Base-by-base conservation (phyloP, 2,797 vertebrate genomes). In the Microchirus variegatus region DNA sequence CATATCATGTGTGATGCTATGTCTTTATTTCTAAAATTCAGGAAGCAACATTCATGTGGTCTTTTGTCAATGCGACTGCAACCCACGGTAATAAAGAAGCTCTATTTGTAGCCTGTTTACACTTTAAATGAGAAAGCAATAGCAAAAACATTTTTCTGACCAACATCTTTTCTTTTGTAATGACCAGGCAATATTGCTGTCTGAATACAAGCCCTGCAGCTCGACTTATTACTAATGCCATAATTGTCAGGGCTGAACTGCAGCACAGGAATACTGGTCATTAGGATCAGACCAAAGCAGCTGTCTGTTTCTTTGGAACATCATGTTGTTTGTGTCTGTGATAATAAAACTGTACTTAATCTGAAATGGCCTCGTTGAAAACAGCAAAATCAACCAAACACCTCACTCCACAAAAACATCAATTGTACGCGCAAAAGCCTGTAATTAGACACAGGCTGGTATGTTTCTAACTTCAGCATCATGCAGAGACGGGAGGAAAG, bases 211-310 rank as follows among this genome's bases (percentile, higher is more conserved):
- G 26, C 69, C 61, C 56, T 1, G 43, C 45, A 60, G 66, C 73
- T 78, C 45, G n/a, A 1, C 51, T 79, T 70, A 69, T 73, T 67
- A 84, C 81, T 64, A 73, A 81, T 54, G 55, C 67, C 52, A 57
- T 50, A 63, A 78, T 18, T 45, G 31, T 54, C 63, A 59, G 54
- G n/a, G 37, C 48, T 75, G 84, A 82, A 36, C 55, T 53, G 9
- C 44, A 55, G 35, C 53, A 52, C 73, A 59, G 58, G 54, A 69
- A 19, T 49, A 16, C 31, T 58, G 54, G 54, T 62, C 63, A 60
- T 70, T 56, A 62, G 56, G 63, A 38, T 35, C 36, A 57, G 51
- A 45, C 68, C 14, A 13, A 53, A 53, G 9, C 60, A 56, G 2
- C 26, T 26, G 5, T 70, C 41, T 43, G 52, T 56, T 40, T 46